Percentiles rank a stretch among this genome's conserved stretches.
phyloP scores from a whole-genome alignment of 2,888 invertebrate species.

The Ashinkailepas kermadecensis region DNA sequence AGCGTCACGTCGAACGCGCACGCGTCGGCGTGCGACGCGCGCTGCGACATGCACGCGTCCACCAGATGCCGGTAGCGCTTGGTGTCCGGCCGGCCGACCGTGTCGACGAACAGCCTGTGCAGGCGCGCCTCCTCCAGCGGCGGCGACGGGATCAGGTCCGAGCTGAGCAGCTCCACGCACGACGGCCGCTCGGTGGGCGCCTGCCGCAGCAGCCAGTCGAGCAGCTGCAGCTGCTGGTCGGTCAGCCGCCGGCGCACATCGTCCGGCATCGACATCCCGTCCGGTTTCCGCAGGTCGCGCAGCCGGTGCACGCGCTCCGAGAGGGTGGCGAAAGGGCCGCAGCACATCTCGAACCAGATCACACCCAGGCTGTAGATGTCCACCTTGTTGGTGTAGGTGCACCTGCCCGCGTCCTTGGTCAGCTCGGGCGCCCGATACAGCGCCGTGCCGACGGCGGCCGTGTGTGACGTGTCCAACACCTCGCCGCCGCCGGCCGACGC shows the following conservation, averaged over 20 bases:
- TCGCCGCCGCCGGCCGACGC: constrained; percentile 27
- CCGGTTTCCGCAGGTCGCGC: constrained; percentile 58
- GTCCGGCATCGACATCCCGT: constrained; percentile 58
- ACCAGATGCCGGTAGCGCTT: constrained; percentile 67
- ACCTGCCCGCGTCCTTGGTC: constrained; percentile 57
- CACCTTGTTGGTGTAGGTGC: constrained; percentile 53
- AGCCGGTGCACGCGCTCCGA: constrained; percentile 84
- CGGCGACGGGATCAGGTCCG: constrained; percentile 74
- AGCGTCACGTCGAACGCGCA: constrained; percentile 69
- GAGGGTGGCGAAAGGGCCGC: constrained; percentile 68
- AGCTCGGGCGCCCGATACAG: constrained; percentile 94
- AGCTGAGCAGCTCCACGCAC: constrained; percentile 71
- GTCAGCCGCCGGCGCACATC: constrained; percentile 54
- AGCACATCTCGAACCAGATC: constrained; percentile 93
- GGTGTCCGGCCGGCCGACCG: constrained; percentile 69
- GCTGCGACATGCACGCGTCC: constrained; percentile 51
- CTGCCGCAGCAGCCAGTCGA: constrained; percentile 75
- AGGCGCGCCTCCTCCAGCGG: constrained; percentile 77
- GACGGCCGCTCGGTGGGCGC: constrained; percentile 76
- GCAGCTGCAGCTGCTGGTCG: constrained; percentile 53
- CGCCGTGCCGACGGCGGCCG: constrained; percentile 66
- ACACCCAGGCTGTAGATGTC: constrained; percentile 82
- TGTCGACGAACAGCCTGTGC: constrained; percentile 70
- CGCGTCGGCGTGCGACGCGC: constrained; percentile 57
- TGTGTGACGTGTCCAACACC: constrained; percentile 26